Evolutionary conservation across 2,888 invertebrate genomes (phyloP).

Genomic region (Seladonia tumulorum): DNA sequence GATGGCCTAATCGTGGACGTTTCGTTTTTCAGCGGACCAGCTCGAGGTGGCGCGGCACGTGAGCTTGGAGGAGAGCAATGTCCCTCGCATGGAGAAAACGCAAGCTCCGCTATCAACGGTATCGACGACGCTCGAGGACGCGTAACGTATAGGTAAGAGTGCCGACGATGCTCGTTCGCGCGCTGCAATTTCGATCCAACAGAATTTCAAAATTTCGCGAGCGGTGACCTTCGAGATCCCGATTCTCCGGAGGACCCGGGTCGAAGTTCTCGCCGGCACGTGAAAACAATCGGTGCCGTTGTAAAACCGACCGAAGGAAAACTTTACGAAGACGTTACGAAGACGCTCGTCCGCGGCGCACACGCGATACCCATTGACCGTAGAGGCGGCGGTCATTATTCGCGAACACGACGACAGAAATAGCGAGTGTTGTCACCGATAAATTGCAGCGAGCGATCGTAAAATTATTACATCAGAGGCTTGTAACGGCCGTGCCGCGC

Average conservation of each 20-base stretch:
- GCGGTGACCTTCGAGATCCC: not conserved
- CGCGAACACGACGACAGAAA: constrained; percentile 61
- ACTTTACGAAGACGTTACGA: constrained; percentile 1
- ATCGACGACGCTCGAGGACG: constrained; percentile 68
- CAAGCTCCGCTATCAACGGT: constrained; percentile 62
- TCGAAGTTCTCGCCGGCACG: not conserved
- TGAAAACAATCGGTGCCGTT: constrained; percentile 4
- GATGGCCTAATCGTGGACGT: not conserved
- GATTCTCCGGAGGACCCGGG: not conserved
- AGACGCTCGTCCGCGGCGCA: not conserved
- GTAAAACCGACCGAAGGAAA: not conserved
- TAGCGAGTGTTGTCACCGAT: constrained; percentile 67
- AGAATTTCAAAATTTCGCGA: not conserved
- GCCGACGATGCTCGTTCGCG: not conserved
- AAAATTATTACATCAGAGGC: constrained; percentile 69
- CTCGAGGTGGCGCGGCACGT: constrained; percentile 53
- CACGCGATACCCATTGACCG: constrained; percentile 33
- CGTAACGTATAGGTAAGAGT: constrained; percentile 74
- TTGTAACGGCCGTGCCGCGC: constrained; percentile 46
- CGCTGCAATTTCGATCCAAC: not conserved
- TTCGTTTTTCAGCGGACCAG: constrained; percentile 42
- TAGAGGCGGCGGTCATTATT: constrained; percentile 40
- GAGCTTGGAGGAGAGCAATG: constrained; percentile 68
- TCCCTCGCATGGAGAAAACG: constrained; percentile 60
- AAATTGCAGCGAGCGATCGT: constrained; percentile 68